Percentiles rank a stretch among this genome's conserved stretches.
These are phyloP conservation scores for Protobothrops flavoviridis DNA, from an alignment of 2,113 vertebrate genomes.

Conservation along the genomic window DNA sequence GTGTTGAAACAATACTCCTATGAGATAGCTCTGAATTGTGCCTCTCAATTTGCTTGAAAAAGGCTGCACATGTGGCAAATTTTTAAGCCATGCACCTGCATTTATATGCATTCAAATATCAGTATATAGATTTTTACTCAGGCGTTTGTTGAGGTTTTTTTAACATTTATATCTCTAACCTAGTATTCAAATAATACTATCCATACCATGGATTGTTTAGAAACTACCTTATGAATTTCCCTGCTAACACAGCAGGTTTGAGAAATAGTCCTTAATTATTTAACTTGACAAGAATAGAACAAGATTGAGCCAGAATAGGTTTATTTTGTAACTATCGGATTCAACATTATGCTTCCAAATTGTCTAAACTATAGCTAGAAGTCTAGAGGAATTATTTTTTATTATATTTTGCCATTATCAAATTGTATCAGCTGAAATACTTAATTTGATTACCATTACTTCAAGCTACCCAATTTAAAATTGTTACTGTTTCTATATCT, in stretches of 20 bases:
- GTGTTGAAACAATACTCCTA: conserved; percentile 29
- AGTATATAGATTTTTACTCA: background rate
- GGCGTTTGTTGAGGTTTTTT: background rate
- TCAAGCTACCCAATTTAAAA: background rate
- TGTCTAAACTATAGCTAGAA: background rate
- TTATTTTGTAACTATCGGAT: background rate
- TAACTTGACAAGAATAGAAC: background rate
- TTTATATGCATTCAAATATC: background rate
- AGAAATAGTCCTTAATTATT: background rate
- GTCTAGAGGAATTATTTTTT: background rate
- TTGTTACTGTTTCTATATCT: background rate
- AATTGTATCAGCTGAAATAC: background rate
- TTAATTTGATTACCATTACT: background rate
- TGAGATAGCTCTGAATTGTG: conserved; percentile 28
- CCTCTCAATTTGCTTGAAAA: conserved; percentile 33
- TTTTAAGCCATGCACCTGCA: conserved; percentile 26
- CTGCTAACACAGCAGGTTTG: background rate
- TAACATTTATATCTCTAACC: background rate
- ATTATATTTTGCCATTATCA: background rate
- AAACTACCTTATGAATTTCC: background rate
- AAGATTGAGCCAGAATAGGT: background rate
- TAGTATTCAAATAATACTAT: background rate
- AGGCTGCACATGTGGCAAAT: conserved; percentile 8
- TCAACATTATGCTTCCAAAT: background rate
- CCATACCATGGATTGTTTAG: background rate